Evolutionary conservation across 2,888 invertebrate genomes (phyloP).

Genomic region (Pasiphila rectangulata): DNA sequence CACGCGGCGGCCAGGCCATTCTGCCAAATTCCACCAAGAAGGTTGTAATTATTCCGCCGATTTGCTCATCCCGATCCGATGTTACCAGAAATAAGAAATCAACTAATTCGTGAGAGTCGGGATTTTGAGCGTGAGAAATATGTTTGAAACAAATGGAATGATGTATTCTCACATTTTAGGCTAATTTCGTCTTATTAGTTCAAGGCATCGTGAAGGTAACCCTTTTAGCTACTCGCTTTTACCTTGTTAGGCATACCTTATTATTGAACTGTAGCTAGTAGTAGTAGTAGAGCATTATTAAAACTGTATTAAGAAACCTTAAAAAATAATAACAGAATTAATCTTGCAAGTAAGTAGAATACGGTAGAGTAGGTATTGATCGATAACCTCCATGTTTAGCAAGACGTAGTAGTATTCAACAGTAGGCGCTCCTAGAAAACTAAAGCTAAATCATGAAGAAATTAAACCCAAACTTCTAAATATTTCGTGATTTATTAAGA

Average conservation of each 20-base stretch:
- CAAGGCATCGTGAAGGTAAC: slow-evolving; percentile 5
- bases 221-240: slow-evolving; percentile 10
- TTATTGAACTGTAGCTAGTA: too few species aligned
- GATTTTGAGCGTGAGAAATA: slow-evolving; percentile 73
- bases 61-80: slow-evolving; percentile 69
- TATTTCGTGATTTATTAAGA: too few species aligned
- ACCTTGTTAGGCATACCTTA: not conserved
- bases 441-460: slow-evolving; percentile 22
- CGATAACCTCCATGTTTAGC: not conserved
- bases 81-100: slow-evolving; percentile 71
- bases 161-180: slow-evolving; percentile 21
- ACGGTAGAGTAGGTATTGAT: not conserved
- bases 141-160: slow-evolving; percentile 46
- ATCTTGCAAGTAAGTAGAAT: too few species aligned
- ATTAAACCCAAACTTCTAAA: too few species aligned
- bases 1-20: slow-evolving; percentile 61
- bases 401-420: not conserved
- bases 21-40: slow-evolving; percentile 65
- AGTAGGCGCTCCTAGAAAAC: not conserved
- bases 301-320: too few species aligned
- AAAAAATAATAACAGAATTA: too few species aligned
- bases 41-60: slow-evolving; percentile 74
- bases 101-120: slow-evolving; percentile 72
- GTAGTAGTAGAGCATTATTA: too few species aligned
- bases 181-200: slow-evolving; percentile 22